Conservation (phyloP, 2,113 vertebrate genomes). For the Sula dactylatra region DNA sequence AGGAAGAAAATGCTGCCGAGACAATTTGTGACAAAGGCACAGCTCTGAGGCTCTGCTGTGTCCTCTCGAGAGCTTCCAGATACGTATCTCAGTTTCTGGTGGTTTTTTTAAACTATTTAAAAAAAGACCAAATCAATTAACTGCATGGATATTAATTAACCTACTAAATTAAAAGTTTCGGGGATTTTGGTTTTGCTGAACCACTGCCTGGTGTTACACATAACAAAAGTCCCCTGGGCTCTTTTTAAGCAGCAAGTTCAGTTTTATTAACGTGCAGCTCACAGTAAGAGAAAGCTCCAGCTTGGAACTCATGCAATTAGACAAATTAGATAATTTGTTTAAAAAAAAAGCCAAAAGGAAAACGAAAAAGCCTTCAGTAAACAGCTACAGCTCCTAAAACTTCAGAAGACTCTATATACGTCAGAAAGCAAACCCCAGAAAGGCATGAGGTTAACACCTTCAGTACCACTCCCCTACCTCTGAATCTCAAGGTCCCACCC, state of each 20-base stretch:
- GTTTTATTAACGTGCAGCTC: not conserved
- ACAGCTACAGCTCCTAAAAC: not conserved
- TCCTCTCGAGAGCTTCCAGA: not conserved
- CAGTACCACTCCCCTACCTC: too few species aligned
- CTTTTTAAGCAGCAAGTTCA: not conserved
- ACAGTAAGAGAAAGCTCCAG: not conserved
- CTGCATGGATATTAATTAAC: not conserved
- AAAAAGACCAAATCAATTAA: not conserved
- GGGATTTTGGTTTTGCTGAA: not conserved
- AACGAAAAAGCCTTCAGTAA: not conserved
- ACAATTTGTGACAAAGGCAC: not conserved
- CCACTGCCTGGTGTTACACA: not conserved
- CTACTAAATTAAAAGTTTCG: not conserved
- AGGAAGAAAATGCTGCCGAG: not conserved
- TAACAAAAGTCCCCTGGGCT: not conserved
- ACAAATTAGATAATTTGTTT: not conserved
- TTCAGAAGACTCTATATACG: not conserved
- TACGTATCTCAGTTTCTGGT: accelerated
- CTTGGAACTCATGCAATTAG: not conserved
- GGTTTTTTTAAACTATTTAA: not conserved
- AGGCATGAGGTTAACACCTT: not conserved
- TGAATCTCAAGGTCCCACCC: not conserved
- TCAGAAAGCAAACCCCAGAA: not conserved
- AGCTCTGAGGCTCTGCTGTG: not conserved
- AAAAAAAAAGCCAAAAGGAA: too few species aligned